Base-by-base conservation (phyloP, 2,797 vertebrate species). In the Dallia pectoralis region DNA sequence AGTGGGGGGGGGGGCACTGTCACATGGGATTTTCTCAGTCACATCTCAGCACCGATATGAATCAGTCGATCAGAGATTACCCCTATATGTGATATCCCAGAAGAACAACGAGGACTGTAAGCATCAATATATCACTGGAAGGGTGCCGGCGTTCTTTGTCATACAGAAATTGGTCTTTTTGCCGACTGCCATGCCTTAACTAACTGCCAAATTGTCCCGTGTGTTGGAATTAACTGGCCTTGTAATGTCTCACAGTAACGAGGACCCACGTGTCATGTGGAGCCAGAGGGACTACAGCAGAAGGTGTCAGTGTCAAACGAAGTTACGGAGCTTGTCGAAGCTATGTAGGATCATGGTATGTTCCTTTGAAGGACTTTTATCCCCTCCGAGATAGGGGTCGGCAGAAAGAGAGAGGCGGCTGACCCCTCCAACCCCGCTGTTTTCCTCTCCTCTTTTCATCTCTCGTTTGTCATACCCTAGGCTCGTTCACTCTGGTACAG, bases 361-460 rank as follows among this genome's bases (percentile, higher is more conserved):
- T 33, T 70, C 51, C 27, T 62, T 69, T 63, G 75, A 4, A 4
- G 1, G 48, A 14, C 32, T 65, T 14, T 8, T 69, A 33, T 74
- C 59, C 65, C 73, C 72, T 61, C 65, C 73, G 65, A 36, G 74
- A 47, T 62, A 71, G 49, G 74, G 32, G 71, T 27, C 51, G 74
- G 40, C 25, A 70, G 69, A 40, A 8, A 48, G 14, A 59, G n/a
- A 53, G 47, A 69, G 67, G 67, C 12, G 49, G 69, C 40, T 65
- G 36, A 67, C 62, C 70, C 59, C 66, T 53, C 29, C n/a, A 18
- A 29, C 65, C 30, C 40, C 33, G 19, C 44, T 56, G 47, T 29
- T 27, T 69, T 69, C 48, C 59, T 36, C 74, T 69, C 75, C 53
- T 70, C 33, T 22, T 27, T 30, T 72, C 44, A n/a, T 4, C 3